Evolutionary conservation across 2,888 invertebrate species (phyloP), one percentile per base, ranked within the genome.

Genomic region (Xiphydria camelus): DNA sequence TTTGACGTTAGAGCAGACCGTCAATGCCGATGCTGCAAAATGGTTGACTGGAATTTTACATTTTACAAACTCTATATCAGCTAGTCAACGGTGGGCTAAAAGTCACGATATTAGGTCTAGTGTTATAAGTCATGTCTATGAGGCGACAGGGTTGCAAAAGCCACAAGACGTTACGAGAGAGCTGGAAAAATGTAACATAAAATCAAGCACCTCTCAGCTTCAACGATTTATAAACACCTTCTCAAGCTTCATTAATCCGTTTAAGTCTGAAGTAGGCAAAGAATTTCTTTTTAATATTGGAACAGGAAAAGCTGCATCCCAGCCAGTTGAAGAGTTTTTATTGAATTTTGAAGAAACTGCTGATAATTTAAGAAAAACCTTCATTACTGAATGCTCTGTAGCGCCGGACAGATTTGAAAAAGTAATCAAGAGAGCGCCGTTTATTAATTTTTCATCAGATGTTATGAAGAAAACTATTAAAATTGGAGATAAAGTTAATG

Each of bases 341-440:
- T 19, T 39, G 20, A 31, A 44, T 31, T 18, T 17, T 1, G 32
- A 26, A 20, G n/a, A 38, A 33, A 33, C 19, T 45, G 63, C 61
- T 38, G 48, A 60, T 4, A 33, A 7, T 25, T 34, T 49, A 47
- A 53, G 57, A 25, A 25, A 54, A 52, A 47, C 41, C 14, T 64
- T 65, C 38, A 61, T 63, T 34, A 17, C 55, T 17, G 61, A 67
- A 45, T n/a, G n/a, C n/a, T n/a, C n/a, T n/a, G n/a, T n/a, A n/a
- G n/a, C n/a, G n/a, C n/a, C n/a, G n/a, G n/a, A n/a, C n/a, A n/a
- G n/a, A n/a, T 66, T 63, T 48, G 61, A 62, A 39, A 49, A 44
- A 39, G 25, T 51, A 34, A 57, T 64, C 9, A 53, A 61, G 47
- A 48, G 47, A 49, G 57, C 39, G 45, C 45, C 49, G 43, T 15